Evolutionary conservation across 2,888 invertebrate species (phyloP).

Genomic region (Flabesymbios commensalis): DNA sequence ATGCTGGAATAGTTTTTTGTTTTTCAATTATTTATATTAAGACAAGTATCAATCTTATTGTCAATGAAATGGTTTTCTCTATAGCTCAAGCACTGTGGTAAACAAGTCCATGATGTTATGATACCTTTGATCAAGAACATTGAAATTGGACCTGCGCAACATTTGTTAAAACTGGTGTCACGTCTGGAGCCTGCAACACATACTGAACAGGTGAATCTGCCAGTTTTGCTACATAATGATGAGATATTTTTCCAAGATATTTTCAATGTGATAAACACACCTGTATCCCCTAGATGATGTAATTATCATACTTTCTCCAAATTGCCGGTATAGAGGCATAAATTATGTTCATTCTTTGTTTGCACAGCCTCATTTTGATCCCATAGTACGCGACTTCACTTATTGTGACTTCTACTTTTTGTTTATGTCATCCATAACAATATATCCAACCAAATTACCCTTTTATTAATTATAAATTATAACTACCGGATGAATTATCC

Average conservation of each 20-base stretch:
- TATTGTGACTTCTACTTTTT: too few relatives aligned
- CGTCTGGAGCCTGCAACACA: constrained; percentile 88
- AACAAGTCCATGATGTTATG: constrained; percentile 88
- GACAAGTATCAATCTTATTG: too few relatives aligned
- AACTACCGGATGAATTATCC: too few relatives aligned
- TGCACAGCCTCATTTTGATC: neutral
- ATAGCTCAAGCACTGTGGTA: constrained; percentile 85
- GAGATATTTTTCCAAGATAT: too few relatives aligned
- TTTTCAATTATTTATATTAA: too few relatives aligned
- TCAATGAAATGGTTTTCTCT: too few relatives aligned
- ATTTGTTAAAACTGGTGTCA: constrained; percentile 84
- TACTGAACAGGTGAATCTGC: constrained; percentile 81
- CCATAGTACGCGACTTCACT: too few relatives aligned
- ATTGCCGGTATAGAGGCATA: neutral
- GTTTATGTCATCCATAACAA: too few relatives aligned
- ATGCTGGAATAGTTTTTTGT: too few relatives aligned
- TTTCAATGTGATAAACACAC: neutral
- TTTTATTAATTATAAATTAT: too few relatives aligned
- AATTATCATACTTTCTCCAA: neutral
- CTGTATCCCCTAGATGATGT: neutral
- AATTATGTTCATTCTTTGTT: neutral
- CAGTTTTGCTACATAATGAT: too few relatives aligned
- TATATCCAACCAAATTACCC: too few relatives aligned
- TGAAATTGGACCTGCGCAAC: constrained; percentile 84
- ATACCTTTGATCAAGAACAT: constrained; percentile 88